phyloP scores from a whole-genome alignment of 1,140 invertebrate species.

The Batillaria attramentaria region DNA sequence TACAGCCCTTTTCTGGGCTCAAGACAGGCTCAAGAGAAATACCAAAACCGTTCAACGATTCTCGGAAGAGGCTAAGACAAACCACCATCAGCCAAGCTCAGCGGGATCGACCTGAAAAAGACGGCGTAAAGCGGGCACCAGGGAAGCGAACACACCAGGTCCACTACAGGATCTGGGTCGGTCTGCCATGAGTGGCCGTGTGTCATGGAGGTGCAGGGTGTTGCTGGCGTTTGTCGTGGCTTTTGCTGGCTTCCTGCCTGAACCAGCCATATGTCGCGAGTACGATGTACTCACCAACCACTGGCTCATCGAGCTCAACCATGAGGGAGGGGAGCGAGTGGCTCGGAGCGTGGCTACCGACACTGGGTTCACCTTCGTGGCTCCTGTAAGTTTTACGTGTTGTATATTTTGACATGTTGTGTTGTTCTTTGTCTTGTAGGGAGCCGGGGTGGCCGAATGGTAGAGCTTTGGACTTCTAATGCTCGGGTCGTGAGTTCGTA shows the following conservation, averaged over 20 bases:
- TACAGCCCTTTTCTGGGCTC: no score
- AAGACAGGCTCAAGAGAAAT: not conserved
- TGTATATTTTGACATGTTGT: constrained; percentile 1
- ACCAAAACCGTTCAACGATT: not conserved
- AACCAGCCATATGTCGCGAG: constrained; percentile 31
- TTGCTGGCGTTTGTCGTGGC: constrained; percentile 40
- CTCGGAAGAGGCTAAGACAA: not conserved
- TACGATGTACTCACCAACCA: constrained; percentile 57
- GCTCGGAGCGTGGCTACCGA: constrained; percentile 55
- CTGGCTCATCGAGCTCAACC: constrained; percentile 57
- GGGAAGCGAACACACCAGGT: not conserved
- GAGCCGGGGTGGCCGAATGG: no score
- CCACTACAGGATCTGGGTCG: not conserved
- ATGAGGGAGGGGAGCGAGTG: constrained; percentile 47
- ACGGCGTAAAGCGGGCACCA: not conserved
- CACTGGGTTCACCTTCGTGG: constrained; percentile 59
- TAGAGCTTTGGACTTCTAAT: no score
- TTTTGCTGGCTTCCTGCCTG: constrained; percentile 37
- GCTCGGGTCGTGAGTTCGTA: no score
- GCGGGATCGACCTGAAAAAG: not conserved
- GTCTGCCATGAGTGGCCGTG: constrained; percentile 9
- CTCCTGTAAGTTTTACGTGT: constrained; percentile 50
- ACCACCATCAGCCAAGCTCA: not conserved
- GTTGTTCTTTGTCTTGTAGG: not conserved
- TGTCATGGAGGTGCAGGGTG: constrained; percentile 44